Conservation (phyloP, 2,888 invertebrate species). For the Choristoneura rosaceana region DNA sequence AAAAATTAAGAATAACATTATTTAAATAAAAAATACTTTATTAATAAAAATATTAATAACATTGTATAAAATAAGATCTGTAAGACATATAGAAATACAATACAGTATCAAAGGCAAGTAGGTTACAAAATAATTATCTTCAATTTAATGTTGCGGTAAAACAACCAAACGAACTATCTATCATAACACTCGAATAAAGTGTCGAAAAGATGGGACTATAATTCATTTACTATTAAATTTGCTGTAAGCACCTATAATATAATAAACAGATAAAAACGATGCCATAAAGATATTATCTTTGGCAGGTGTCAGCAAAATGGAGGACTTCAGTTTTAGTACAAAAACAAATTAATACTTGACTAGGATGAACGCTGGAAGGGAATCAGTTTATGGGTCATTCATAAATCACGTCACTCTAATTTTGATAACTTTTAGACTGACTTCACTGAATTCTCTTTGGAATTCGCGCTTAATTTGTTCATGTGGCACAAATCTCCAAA, state of each 20-base stretch:
- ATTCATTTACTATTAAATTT: not conserved
- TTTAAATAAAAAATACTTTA: conserved; percentile 41
- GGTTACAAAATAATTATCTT: not conserved
- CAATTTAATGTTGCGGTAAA: not conserved
- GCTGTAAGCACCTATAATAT: not conserved
- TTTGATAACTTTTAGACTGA: too few species aligned
- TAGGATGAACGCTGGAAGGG: not conserved
- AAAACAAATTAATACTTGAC: not conserved
- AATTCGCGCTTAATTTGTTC: too few species aligned
- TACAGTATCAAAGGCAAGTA: conserved; percentile 6
- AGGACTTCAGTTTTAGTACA: not conserved
- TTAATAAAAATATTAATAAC: conserved; percentile 40
- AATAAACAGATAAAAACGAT: not conserved
- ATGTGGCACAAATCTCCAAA: too few species aligned
- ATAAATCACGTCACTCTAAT: too few species aligned
- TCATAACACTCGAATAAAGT: not conserved
- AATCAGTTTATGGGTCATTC: not conserved
- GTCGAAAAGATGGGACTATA: not conserved
- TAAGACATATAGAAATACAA: not conserved
- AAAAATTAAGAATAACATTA: not conserved
- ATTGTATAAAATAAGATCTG: conserved; percentile 36
- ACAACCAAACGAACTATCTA: not conserved
- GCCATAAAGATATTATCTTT: not conserved
- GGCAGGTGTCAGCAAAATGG: not conserved
- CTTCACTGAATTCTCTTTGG: too few species aligned